Conservation (phyloP, 2,113 vertebrate genomes). For the Sander vitreus region DNA sequence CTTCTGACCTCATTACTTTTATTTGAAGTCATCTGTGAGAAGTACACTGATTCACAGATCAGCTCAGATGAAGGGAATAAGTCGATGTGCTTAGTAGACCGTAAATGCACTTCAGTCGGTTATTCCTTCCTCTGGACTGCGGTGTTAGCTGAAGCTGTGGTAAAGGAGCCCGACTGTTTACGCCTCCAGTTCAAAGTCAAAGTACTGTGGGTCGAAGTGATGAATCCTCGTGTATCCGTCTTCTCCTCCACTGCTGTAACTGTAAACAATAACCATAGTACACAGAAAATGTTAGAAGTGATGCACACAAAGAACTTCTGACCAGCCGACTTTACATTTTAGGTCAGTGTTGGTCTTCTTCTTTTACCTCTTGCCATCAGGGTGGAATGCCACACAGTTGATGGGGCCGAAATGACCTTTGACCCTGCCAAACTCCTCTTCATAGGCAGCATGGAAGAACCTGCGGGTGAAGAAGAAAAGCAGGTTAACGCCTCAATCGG, state of each 20-base stretch:
- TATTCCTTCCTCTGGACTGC: constrained; percentile 5
- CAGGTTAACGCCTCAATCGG: neutral
- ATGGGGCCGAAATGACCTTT: constrained; percentile 99
- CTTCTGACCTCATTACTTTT: constrained; percentile 9
- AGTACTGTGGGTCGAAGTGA: constrained; percentile 97
- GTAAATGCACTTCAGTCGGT: neutral
- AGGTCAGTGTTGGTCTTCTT: fast-evolving
- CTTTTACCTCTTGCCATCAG: constrained; percentile 95
- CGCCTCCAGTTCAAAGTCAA: constrained; percentile 97
- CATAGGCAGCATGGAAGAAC: constrained; percentile 96
- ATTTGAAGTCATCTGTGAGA: constrained; percentile 13
- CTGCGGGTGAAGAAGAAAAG: constrained; percentile 68
- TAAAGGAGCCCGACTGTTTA: constrained; percentile 63
- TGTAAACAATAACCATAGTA: constrained; percentile 67
- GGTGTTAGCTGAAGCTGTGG: neutral
- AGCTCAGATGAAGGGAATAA: constrained; percentile 11
- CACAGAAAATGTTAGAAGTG: neutral
- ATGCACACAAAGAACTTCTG: neutral
- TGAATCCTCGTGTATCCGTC: constrained; percentile 98
- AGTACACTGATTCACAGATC: constrained; percentile 1
- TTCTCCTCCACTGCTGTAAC: constrained; percentile 97
- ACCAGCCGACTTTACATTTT: neutral
- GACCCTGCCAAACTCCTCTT: constrained; percentile 98
- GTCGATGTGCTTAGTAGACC: neutral
- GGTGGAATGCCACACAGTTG: constrained; percentile 97